Base-by-base conservation (phyloP, 2,888 invertebrate species). In the Agonopterix arenella region DNA sequence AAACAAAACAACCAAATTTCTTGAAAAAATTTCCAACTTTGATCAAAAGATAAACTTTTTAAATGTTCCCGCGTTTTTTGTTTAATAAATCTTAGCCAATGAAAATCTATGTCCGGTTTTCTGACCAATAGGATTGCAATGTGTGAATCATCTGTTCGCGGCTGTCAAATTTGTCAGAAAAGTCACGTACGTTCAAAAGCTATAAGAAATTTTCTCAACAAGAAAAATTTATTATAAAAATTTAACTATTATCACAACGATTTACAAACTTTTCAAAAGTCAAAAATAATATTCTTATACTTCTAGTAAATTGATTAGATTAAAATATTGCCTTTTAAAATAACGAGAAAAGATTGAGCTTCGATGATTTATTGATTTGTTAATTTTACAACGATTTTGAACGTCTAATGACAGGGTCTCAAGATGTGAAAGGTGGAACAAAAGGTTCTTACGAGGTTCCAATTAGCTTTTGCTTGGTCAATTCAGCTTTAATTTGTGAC, bases 171-270 rank as follows among this genome's bases (percentile, higher is more conserved):
- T 43, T 11, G 43, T 8, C 43, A 11, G 43, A 11, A n/a, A 11
- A n/a, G 43, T 43, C 43, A 11, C 5, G 43, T 43, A 11, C 43
- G 43, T 43, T 43, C 43, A 7, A 13, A 40, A 43, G 8, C 43
- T 43, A 43, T 40, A 40, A 40, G 9, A 9, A 2, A 40, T 4
- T 10, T n/a, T 9, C 40, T 40, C 40, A 1, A n/a, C 59, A 68
- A 71, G 78, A 72, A 75, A 76, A 74, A 75, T 72, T 71, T 68
- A 61, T 60, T 64, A 71, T 69, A 73, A 69, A 73, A 69, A 43
- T 67, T 59, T 61, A 5, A 28, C 28, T 4, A 28, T 28, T 28
- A 28, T 28, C 28, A 28, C 28, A 28, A 5, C 7, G 28, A 5
- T 28, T 28, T 5, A n/a, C n/a, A 28, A 28, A 28, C 4, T 4